A percentile compares a stretch with the other conserved stretches of the same genome.
Evolutionary conservation across 2,113 vertebrate species (phyloP).

Genomic region (Ailuropoda melanoleuca): DNA sequence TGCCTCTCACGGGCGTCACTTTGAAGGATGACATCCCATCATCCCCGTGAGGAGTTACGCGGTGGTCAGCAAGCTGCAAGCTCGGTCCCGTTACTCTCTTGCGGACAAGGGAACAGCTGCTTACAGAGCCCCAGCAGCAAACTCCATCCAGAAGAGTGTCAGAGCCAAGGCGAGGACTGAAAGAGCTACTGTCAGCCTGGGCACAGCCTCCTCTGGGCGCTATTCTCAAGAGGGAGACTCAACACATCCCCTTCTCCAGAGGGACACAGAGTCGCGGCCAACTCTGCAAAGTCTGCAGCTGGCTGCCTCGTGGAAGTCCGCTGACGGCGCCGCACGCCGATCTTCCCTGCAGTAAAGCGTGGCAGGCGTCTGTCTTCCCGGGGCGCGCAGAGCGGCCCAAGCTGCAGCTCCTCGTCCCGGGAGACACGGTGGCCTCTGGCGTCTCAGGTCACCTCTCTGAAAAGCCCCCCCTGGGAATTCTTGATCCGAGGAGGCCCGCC

Average conservation of each 20-base stretch:
- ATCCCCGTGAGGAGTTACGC: not conserved
- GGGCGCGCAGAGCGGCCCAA: not conserved
- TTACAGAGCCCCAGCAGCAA: not conserved
- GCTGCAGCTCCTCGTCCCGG: not conserved
- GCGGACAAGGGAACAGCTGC: not conserved
- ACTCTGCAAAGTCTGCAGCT: not conserved
- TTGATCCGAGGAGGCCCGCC: not conserved
- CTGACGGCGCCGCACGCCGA: not conserved
- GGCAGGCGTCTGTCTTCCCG: not conserved
- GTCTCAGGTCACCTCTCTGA: not conserved
- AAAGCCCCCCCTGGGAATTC: not conserved
- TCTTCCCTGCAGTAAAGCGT: not conserved
- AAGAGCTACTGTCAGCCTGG: not conserved
- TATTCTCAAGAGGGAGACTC: not conserved
- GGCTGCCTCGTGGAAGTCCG: not conserved
- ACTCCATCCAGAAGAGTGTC: constrained; percentile 1
- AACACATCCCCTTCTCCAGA: not conserved
- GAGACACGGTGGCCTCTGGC: not conserved
- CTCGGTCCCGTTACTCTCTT: not conserved
- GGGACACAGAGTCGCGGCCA: not conserved
- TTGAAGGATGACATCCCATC: not conserved
- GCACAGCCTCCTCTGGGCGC: not conserved
- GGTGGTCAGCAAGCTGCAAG: not conserved
- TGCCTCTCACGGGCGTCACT: not conserved
- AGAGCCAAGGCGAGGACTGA: not conserved